Evolutionary conservation across 2,797 vertebrate genomes (phyloP), one percentile per base, ranked within the genome.

Genomic region (Rhyacichthys aspro): DNA sequence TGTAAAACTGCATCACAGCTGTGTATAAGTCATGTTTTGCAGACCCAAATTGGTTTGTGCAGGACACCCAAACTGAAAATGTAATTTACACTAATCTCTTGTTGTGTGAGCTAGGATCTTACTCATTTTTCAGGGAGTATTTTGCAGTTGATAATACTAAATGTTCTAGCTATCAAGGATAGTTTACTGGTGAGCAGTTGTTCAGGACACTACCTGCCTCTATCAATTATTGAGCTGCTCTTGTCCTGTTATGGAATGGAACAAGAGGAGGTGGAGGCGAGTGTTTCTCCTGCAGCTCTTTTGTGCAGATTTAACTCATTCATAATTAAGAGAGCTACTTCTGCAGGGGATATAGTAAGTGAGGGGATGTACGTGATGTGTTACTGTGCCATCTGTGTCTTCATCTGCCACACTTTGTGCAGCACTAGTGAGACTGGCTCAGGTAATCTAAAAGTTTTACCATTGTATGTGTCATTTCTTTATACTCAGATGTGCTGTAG

Each of bases 151-250:
- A 8, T 56, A 33, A 73, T 71, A 46, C 47, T 56, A n/a, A 7
- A 5, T n/a, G 59, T 19, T 18, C 39, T 52, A 32, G 43, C 43
- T 9, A 37, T 34, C 42, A 38, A 45, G 55, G 0, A 12, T 64
- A 71, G 38, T 69, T 73, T 77, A 66, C 63, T 70, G 34, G 33
- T 57, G 64, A 36, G 73, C 70, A 76, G 71, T 61, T 42, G 3
- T 54, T 14, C 72, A 14, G 48, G 49, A 60, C 78, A 52, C 43
- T 72, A 85, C 84, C 86, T 88, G 81, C 74, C 56, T 38, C 52
- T 36, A 90, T 93, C 80, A 87, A 91, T 92, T 75, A 92, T 91
- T 88, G 81, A 93, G 67, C 69, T 48, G 17, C 58, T 81, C 80
- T 76, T 87, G 87, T 90, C 74, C 81, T 68, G 50, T 87, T 84